These are phyloP conservation scores for Sinhomidia bicolor DNA, from an alignment of 2,888 invertebrate genomes.

Conservation along the genomic window DNA sequence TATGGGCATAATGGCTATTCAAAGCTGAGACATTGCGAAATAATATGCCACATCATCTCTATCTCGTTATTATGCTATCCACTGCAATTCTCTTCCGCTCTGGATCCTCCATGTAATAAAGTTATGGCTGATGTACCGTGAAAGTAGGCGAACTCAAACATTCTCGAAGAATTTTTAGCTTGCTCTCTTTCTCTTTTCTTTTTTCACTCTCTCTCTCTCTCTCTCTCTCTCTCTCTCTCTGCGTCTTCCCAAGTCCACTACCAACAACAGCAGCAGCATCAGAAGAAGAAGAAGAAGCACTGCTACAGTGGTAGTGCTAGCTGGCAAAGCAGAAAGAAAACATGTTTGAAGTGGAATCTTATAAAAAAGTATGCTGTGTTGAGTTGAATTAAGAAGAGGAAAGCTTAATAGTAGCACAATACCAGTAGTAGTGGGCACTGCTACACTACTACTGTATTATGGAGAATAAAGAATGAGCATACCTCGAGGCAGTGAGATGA, in stretches of 20 bases:
- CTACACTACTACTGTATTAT: not conserved
- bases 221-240: not conserved
- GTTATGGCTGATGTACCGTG: conserved; percentile 71
- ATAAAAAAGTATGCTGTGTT: conserved; percentile 12
- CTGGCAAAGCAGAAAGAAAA: conserved; percentile 19
- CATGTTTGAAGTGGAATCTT: conserved; percentile 39
- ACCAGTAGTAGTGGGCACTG: not conserved
- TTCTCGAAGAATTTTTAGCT: conserved; percentile 44
- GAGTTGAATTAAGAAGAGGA: conserved; percentile 39
- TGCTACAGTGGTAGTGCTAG: too few relatives aligned
- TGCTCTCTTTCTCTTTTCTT: not conserved
- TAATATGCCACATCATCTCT: conserved; percentile 65
- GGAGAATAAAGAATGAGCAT: conserved; percentile 37
- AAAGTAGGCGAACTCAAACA: conserved; percentile 65
- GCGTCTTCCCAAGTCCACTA: not conserved
- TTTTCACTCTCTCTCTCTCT: not conserved
- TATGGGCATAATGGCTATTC: conserved; percentile 61
- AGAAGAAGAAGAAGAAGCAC: too few relatives aligned
- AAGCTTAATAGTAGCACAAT: conserved; percentile 6
- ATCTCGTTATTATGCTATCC: conserved; percentile 68
- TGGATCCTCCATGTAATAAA: conserved; percentile 69
- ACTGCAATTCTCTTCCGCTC: conserved; percentile 73
- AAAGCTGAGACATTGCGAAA: conserved; percentile 42
- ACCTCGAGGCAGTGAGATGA: conserved; percentile 61
- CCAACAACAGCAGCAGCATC: not conserved